Evolutionary conservation across 1,140 invertebrate species (phyloP), one percentile per base, ranked within the genome.

Genomic region (Ylistrum balloti): DNA sequence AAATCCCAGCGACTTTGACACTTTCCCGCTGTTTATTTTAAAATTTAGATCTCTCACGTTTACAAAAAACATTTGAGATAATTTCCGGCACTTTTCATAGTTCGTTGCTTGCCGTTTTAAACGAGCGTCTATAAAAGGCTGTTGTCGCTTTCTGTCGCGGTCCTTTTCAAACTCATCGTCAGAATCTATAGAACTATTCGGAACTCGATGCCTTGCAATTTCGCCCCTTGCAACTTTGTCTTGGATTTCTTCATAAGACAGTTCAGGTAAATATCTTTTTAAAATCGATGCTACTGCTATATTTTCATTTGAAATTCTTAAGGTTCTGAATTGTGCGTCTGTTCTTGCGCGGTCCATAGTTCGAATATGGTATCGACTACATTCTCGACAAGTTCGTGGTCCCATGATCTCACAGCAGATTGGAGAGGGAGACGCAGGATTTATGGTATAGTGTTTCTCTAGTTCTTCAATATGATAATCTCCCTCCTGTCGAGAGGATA

Each of bases 361-460:
- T 86, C 91, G 88, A 35, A 41, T 34, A 32, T 91, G 87, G 15
- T 88, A 41, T 38, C 91, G 88, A n/a, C 56, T 88, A 88, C 93
- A 93, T 15, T 91, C 91, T 17, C 91, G 89, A 88, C 93, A 94
- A 22, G 90, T 86, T 85, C 91, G 89, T 22, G 93, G 92, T 0
- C 93, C 93, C 88, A 94, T 93, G n/a, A 94, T 91, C 34, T 94
- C 93, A 85, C 93, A 94, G 88, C 91, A 93, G 7, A 92, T 86
- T 33, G 92, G 87, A 15, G 86, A 41, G 10, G 91, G 86, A 13
- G 87, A 33, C 0, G 88, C 34, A 90, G 85, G 85, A 11, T 91
- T 91, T 2, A 91, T 87, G 5, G 91, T 89, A 33, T 87, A 90
- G 3, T 88, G 38, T 3, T 90, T 88, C 22, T 38, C 56, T 17